Conservation (phyloP, 2,113 vertebrate genomes). For the Oryzias melastigma region DNA sequence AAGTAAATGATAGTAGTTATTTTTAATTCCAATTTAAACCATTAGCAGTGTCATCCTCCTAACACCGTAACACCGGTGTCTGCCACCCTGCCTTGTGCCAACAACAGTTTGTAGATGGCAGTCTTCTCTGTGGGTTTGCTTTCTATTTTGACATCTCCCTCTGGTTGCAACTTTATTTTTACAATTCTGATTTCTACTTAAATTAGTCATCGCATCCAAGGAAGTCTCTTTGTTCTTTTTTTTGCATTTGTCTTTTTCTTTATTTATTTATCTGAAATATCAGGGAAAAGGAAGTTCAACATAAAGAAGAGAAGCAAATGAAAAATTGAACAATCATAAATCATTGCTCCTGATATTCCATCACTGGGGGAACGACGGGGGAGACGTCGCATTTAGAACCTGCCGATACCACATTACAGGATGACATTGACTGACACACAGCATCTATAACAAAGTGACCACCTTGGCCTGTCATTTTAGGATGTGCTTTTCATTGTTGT, state of each 20-base stretch:
- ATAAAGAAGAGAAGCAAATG: constrained; percentile 29
- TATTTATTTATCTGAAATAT: constrained; percentile 26
- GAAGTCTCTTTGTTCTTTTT: constrained; percentile 4
- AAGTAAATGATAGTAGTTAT: no score
- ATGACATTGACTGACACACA: constrained; percentile 47
- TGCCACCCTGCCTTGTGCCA: constrained; percentile 7
- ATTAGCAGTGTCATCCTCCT: constrained; percentile 11
- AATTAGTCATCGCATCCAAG: constrained; percentile 3
- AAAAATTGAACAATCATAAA: constrained; percentile 45
- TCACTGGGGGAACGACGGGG: constrained; percentile 20
- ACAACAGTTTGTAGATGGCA: constrained; percentile 11
- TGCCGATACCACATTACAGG: constrained; percentile 35
- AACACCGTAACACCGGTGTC: constrained; percentile 6
- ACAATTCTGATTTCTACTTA: constrained; percentile 15
- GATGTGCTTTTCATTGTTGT: constrained; percentile 38
- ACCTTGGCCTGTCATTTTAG: constrained; percentile 41
- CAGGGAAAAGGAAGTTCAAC: constrained; percentile 10
- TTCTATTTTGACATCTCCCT: constrained; percentile 21
- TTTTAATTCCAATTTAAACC: constrained; percentile 9
- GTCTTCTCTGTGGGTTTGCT: constrained; percentile 15
- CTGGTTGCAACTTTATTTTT: constrained; percentile 14
- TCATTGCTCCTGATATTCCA: constrained; percentile 45
- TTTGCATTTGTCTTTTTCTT: not conserved
- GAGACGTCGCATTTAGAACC: constrained; percentile 35
- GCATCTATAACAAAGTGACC: constrained; percentile 45